Conservation (phyloP, 2,888 invertebrate species). For the Zygothrica quintamaculata region DNA sequence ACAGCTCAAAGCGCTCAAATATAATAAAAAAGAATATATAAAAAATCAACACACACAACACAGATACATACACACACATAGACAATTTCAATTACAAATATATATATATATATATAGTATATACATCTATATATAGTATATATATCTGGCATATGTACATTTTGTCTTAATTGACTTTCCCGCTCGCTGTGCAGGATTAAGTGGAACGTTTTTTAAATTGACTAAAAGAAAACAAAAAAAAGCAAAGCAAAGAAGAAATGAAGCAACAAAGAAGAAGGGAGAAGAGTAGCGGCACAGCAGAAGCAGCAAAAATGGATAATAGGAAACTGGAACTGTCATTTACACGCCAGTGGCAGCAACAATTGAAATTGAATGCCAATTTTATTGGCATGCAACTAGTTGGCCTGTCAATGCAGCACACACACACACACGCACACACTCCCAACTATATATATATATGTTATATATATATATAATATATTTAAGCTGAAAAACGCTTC, state of each 20-base stretch:
- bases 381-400: constrained; percentile 74
- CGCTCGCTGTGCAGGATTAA: constrained; percentile 59
- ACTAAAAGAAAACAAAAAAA: constrained; percentile 36
- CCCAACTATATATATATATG: constrained; percentile 41
- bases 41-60: no score
- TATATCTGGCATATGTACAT: no score
- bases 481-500: constrained; percentile 20
- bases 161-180: constrained; percentile 72
- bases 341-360: constrained; percentile 47
- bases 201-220: constrained; percentile 60
- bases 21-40: constrained; percentile 6
- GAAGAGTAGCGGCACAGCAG: no score
- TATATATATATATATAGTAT: constrained; percentile 18
- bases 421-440: no score
- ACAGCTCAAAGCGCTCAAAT: constrained; percentile 45
- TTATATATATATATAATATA: neutral
- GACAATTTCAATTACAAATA: no score
- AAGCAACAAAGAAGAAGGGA: constrained; percentile 22
- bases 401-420: constrained; percentile 62
- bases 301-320: constrained; percentile 22
- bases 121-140: constrained; percentile 18
- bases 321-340: constrained; percentile 36
- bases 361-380: constrained; percentile 72
- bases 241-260: no score
- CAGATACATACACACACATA: no score